phyloP scores from a whole-genome alignment of 2,113 vertebrate genomes.

The Tupaia chinensis region DNA sequence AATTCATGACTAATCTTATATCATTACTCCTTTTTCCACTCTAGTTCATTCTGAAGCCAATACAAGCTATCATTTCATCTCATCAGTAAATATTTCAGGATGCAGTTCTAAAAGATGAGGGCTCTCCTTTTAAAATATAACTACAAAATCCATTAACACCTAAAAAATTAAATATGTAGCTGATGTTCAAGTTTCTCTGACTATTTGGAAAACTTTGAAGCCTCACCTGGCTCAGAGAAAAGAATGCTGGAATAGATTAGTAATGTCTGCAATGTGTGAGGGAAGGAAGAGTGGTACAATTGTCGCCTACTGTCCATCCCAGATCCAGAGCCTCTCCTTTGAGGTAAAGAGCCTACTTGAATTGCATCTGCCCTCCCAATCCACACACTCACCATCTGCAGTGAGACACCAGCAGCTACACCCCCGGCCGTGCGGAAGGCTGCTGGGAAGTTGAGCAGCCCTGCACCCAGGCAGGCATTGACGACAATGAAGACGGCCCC shows the following conservation, averaged over 20 bases:
- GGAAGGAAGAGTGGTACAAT: too few species aligned
- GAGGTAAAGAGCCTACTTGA: neutral
- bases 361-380: rapidly evolving
- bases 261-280: neutral
- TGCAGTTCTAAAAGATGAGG: neutral
- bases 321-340: neutral
- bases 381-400: constrained; percentile 93
- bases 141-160: neutral
- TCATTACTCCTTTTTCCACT: neutral
- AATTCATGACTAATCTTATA: neutral
- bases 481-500: constrained; percentile 97
- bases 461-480: constrained; percentile 96
- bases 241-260: neutral
- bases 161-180: neutral
- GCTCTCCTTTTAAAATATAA: neutral
- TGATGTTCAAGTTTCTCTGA: neutral
- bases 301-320: neutral
- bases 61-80: neutral
- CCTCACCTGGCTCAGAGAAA: neutral
- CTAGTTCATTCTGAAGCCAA: constrained; percentile 26
- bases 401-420: constrained; percentile 90
- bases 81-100: neutral
- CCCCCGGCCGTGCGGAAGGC: constrained; percentile 96
- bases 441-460: constrained; percentile 97
- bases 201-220: neutral